Evolutionary conservation across 2,797 vertebrate species (phyloP), one percentile per base, ranked within the genome.

Genomic region (Pseudopleuronectes americanus): DNA sequence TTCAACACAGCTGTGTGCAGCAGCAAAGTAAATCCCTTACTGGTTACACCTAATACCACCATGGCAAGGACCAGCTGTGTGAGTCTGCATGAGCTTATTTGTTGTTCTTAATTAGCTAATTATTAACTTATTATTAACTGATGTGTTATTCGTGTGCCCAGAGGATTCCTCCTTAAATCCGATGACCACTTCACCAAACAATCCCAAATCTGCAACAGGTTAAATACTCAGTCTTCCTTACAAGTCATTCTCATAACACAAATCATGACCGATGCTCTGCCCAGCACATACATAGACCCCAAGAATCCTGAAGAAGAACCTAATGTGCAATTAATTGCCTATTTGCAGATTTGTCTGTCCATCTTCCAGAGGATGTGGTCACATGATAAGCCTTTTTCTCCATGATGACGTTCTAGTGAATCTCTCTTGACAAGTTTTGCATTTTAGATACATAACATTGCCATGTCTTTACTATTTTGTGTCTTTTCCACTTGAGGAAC

Each of bases 231-330:
- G 36, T 78, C 77, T 74, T 84, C 79, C 82, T 81, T 69, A 81
- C 86, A 61, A n/a, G 8, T 82, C 78, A 47, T 31, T 72, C 68
- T 80, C 79, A 76, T 77, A 74, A 81, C 75, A 76, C 77, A 78
- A 66, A 81, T 84, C 79, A 84, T 84, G 74, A 88, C 74, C 70
- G 71, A 84, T 87, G 71, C 75, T 64, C 66, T 83, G 63, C 71
- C 68, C 58, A 55, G 53, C 68, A 62, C 76, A 63, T 71, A 45
- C 64, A 63, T 16, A 54, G 47, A 68, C 48, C 54, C 38, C 57
- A 70, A 59, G 57, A 87, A 84, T 73, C 65, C 54, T 79, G 80
- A 90, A 81, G 58, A 68, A 67, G 71, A 79, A 53, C 68, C 71
- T 56, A 72, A 70, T 48, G 73, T 74, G 71, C 26, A 79, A 75